Percentiles rank a stretch among this genome's conserved stretches.
phyloP scores from a whole-genome alignment of 2,888 invertebrate genomes.

The Proisotoma minuta region DNA sequence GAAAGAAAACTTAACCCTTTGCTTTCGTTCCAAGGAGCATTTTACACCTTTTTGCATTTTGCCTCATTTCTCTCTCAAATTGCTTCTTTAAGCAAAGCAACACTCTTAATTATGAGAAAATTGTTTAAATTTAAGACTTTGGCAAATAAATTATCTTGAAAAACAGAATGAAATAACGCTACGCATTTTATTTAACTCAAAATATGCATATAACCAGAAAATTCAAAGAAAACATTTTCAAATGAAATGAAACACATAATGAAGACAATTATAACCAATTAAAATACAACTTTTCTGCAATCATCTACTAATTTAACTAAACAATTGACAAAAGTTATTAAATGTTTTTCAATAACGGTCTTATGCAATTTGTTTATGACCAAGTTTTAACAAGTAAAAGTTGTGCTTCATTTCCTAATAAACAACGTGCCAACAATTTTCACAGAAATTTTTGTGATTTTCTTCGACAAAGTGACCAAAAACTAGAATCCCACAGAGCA shows the following conservation, averaged over 20 bases:
- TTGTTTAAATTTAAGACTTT: conserved; percentile 1
- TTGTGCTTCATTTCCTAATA: too few relatives aligned
- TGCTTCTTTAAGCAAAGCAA: background rate
- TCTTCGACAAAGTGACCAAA: too few relatives aligned
- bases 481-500: too few relatives aligned
- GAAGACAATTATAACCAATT: background rate
- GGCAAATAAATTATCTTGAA: background rate
- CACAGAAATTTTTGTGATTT: too few relatives aligned
- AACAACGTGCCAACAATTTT: too few relatives aligned
- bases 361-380: too few relatives aligned
- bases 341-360: too few relatives aligned
- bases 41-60: conserved; percentile 9
- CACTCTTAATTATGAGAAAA: conserved; percentile 17
- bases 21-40: conserved; percentile 10
- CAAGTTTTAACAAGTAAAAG: too few relatives aligned
- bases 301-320: background rate
- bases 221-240: background rate
- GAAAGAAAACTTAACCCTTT: background rate
- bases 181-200: background rate
- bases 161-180: too few relatives aligned
- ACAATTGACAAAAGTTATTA: conserved; percentile 12
- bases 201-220: background rate
- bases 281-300: conserved; percentile 1
- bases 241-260: background rate
- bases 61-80: background rate